Base-by-base conservation (phyloP, 2,113 vertebrate genomes). In the Tragelaphus strepsiceros region DNA sequence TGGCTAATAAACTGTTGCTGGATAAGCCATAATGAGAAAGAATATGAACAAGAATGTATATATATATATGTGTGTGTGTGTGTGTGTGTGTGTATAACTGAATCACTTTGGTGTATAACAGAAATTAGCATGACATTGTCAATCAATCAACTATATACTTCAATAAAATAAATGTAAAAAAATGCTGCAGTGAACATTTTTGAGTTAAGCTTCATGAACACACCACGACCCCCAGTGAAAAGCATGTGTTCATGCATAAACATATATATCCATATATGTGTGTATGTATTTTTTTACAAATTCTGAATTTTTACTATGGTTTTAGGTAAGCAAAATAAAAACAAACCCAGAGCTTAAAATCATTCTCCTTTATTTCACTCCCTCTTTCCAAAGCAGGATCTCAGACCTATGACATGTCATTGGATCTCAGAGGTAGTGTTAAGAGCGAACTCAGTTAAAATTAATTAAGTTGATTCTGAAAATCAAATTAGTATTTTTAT, bases 331-430 rank as follows among this genome's bases (percentile, higher is more conserved):
- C 39, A n/a, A 22, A 88, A 94, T 35, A 51, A 32, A 93, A 93
- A 80, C 3, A 84, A 97, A 53, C 19, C 51, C n/a, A 22, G 85
- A 85, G 30, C 9, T 97, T 7, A 78, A 95, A 96, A 86, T 86
- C 16, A 58, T 88, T 90, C 30, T 77, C 46, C 16, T 95, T 59
- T 32, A 56, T 77, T 58, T 91, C 12, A 96, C 86, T 86, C 24
- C n/a, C 13, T 95, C 49, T 49, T 58, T 95, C 7, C 19, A 46
- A 95, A 82, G 5, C 30, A 91, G 30, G 28, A 19, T 77, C 17
- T 81, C 49, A 54, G 95, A 91, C 19, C 14, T 7, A 56, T 8
- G 71, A 5, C 30, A 61, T 67, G 28, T 43, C n/a, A 96, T 21
- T 24, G 54, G n/a, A 71, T 6, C 9, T 58, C 32, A 74, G 2